These are phyloP conservation scores for Macrocentrus cingulum DNA, from an alignment of 1,140 invertebrate species.

Conservation along the genomic window DNA sequence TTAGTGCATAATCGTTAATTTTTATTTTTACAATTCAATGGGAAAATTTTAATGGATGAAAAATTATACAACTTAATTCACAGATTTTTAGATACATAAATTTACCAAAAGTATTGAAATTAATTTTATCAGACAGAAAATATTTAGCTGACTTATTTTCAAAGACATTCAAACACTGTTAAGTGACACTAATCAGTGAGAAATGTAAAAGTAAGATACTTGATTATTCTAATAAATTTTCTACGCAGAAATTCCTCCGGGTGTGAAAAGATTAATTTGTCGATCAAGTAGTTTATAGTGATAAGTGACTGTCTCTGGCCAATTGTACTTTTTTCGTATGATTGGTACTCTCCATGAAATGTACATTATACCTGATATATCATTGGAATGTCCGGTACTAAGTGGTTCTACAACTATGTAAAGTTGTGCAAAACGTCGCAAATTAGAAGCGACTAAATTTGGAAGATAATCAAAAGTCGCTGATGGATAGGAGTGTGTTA, in stretches of 20 bases:
- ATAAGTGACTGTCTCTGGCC: conserved; percentile 56
- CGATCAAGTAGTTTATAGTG: conserved; percentile 72
- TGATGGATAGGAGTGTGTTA: conserved; percentile 59
- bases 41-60: too few relatives aligned
- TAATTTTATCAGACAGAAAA: too few relatives aligned
- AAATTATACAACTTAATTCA: too few relatives aligned
- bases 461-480: conserved; percentile 51
- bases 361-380: conserved; percentile 68
- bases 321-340: conserved; percentile 54
- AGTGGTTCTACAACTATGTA: conserved; percentile 66
- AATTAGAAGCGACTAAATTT: conserved; percentile 59
- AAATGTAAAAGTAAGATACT: too few relatives aligned
- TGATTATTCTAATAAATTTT: too few relatives aligned
- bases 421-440: conserved; percentile 66
- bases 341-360: conserved; percentile 56
- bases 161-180: too few relatives aligned
- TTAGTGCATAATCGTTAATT: too few relatives aligned
- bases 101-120: too few relatives aligned
- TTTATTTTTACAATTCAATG: too few relatives aligned
- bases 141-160: too few relatives aligned
- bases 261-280: conserved; percentile 70
- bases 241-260: conserved; percentile 55
- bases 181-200: too few relatives aligned
- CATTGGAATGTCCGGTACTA: conserved; percentile 67
- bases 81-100: too few relatives aligned